Conservation (phyloP, 1,140 invertebrate species). For the Lepidostoma basale region DNA sequence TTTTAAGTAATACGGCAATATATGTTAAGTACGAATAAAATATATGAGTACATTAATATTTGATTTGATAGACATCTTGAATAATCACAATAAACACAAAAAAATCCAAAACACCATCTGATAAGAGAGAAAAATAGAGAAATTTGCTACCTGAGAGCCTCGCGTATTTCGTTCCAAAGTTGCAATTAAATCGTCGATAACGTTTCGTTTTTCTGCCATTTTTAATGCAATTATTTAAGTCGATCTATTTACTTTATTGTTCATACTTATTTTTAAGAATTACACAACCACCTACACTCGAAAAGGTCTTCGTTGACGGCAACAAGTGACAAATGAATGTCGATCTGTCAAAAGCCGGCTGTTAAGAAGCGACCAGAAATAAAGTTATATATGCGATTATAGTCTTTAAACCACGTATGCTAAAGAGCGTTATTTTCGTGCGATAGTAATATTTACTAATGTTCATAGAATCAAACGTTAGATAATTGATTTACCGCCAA, state of each 20-base stretch:
- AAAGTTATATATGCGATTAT: neutral
- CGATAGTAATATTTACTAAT: too few species aligned
- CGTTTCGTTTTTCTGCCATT: constrained; percentile 22
- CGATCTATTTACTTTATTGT: neutral
- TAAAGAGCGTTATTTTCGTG: too few species aligned
- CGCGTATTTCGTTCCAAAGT: constrained; percentile 23
- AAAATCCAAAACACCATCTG: neutral
- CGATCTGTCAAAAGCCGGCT: constrained; percentile 1
- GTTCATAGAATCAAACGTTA: too few species aligned
- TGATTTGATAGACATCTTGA: neutral
- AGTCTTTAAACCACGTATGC: too few species aligned
- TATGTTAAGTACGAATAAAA: neutral
- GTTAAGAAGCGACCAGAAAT: neutral
- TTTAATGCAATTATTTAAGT: constrained; percentile 6
- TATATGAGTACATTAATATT: neutral
- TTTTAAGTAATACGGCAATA: neutral
- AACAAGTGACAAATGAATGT: neutral
- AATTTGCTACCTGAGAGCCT: constrained; percentile 14
- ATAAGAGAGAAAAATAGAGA: neutral
- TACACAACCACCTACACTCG: constrained; percentile 32
- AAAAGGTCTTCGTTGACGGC: neutral
- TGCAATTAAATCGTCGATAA: constrained; percentile 10
- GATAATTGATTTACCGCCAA: too few species aligned
- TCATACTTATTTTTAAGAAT: constrained; percentile 41
- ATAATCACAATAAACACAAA: constrained; percentile 5